A percentile compares a stretch with the other conserved stretches of the same genome.
phyloP scores from a whole-genome alignment of 1,140 invertebrate genomes.

The Chionoecetes opilio region DNA sequence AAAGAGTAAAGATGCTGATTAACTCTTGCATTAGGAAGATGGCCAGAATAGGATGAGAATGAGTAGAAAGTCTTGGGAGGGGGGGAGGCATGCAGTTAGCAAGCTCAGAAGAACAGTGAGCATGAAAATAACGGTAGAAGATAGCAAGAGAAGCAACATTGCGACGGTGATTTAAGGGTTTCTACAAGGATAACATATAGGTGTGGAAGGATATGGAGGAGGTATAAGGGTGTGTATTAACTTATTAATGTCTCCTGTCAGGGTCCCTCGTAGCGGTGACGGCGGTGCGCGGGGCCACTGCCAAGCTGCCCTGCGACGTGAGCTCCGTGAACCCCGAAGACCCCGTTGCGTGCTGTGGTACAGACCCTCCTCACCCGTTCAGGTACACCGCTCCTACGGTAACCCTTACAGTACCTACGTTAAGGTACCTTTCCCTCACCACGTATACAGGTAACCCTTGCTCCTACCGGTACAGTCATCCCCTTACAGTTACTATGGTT shows the following conservation, averaged over 20 bases:
- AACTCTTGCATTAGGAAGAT: too few species aligned
- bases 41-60: too few species aligned
- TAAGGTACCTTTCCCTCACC: too few species aligned
- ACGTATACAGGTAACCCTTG: too few species aligned
- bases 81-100: background rate
- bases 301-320: slow-evolving; percentile 71
- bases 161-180: background rate
- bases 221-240: too few species aligned
- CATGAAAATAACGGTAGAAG: too few species aligned
- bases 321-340: slow-evolving; percentile 65
- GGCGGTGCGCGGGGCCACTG: slow-evolving; percentile 70
- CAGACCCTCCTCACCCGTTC: slow-evolving; percentile 77
- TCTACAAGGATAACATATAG: background rate
- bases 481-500: too few species aligned
- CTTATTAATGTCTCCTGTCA: background rate
- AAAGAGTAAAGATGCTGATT: too few species aligned
- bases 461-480: too few species aligned
- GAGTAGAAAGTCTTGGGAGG: background rate
- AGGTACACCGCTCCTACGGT: slow-evolving; percentile 66
- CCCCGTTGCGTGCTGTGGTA: slow-evolving; percentile 79
- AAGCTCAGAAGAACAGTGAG: too few species aligned
- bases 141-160: too few species aligned
- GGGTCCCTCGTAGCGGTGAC: slow-evolving; percentile 77
- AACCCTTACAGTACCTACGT: too few species aligned
- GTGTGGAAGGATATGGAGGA: background rate